Evolutionary conservation across 2,797 vertebrate genomes (phyloP), one percentile per base, ranked within the genome.

Genomic region (Clarias laeviceps): DNA sequence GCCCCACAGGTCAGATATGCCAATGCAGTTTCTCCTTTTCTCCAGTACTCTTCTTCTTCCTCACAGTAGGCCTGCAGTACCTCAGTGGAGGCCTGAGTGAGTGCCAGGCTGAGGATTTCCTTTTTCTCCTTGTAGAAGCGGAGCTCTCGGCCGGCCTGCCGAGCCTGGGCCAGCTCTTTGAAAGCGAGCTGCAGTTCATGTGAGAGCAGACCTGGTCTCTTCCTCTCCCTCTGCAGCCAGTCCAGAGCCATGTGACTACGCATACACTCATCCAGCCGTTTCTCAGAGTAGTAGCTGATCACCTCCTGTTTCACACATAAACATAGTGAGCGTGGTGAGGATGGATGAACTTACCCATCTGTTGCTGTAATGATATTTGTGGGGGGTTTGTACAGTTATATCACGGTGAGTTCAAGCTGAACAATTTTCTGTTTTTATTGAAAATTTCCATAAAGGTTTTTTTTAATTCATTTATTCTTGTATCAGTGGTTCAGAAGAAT

Each of bases 111-210:
- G 82, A 98, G 92, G 86, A 98, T 97, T 93, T 97, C 97, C 70
- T 95, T 97, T 90, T 97, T 98, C 90, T 98, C 97, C 89, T 98
- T 98, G 91, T 96, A 96, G 92, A 97, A 98, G 81, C 97, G 95
- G 2, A 98, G 93, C 89, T 98, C 97, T 45, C 94, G 90, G 70
- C 97, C 97, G 5, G 93, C 94, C 86, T 94, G 94, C 9, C 96
- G 94, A 27, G 97, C 95, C 89, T 96, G 92, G 40, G 95, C 96
- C 82, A 98, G 83, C 90, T 98, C 96, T 89, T 93, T 94, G 88
- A 97, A 93, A 0, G 95, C 96, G 88, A 92, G 90, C 85, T 96
- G 95, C 22, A 97, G 94, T 93, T 98, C 97, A 88, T 94, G 94
- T 34, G 94, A 95, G 22, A 97, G 93, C 69, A 94, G 92, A 56